Base-by-base conservation (phyloP, 2,797 vertebrate species). In the Amblyopsis hoosieri region DNA sequence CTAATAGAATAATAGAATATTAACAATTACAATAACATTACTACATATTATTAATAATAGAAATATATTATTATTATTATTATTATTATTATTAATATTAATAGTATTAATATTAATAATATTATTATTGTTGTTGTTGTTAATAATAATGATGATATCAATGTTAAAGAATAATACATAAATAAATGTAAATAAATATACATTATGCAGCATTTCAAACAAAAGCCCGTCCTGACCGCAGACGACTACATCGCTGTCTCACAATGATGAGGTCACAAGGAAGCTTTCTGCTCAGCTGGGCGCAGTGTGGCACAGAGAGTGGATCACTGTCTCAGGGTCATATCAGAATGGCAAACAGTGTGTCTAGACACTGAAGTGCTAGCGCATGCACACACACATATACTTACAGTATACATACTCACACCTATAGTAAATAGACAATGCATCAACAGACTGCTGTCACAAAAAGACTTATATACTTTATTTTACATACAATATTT, bases 271-370 rank as follows among this genome's bases (percentile, higher is more conserved):
- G 79, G 81, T 83, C 85, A 86, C 69, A 61, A 74, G 80, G 72
- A 84, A 75, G 66, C 70, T 12, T 69, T 75, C 80, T 76, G 79
- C 66, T 67, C 66, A 69, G 72, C 64, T 72, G 15, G 64, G 85
- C 79, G 80, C 88, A 64, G 54, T 60, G 74, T 85, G 87, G 81
- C 80, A 90, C 87, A 85, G 73, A 87, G 78, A 66, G 48, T 65
- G 12, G 59, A 13, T 66, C 69, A 51, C 63, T 70, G 75, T 85
- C 82, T 80, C 61, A 46, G 57, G 64, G 48, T 76, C 72, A 58
- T 29, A 46, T 49, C 58, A 45, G 81, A 59, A 76, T 54, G 86
- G 85, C 85, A 91, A 90, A 78, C 75, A 12, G 58, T 57, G 67
- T 62, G 82, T 88, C 83, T 88, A 79, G 57, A 62, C 51, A 72